Evolutionary conservation across 1,140 invertebrate species (phyloP), one percentile per base, ranked within the genome.

Genomic region (Nephila pilipes): DNA sequence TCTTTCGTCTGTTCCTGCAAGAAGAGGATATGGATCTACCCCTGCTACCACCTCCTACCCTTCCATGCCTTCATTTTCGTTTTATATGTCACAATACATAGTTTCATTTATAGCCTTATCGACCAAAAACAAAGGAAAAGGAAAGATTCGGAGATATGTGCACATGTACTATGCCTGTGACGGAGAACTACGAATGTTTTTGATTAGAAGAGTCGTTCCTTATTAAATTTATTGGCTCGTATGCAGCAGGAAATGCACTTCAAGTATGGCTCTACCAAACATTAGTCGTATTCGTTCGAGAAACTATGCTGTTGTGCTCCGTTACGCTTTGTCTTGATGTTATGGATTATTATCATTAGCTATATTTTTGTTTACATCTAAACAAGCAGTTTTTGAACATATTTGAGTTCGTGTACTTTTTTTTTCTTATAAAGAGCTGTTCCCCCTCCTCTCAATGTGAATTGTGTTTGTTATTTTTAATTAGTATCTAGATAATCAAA

Each of bases 61-160:
- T 63, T n/a, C 32, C 46, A 4, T 83, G 69, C 25, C 80, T 81
- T 80, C 79, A 38, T 80, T 80, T 38, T 54, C 38, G 80, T 83
- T 46, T 83, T 83, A 83, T 55, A 57, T 83, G 81, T 83, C 81
- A 83, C 81, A 83, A 83, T 83, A 83, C 81, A 29, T 57, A 57
- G 81, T 57, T 75, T 75, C 69, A 75, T 75, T 75, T 75, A 32
- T 83, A 57, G 81, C 32, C 81, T 83, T 83, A 83, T 83, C 81
- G 81, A 83, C 81, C 81, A 83, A 83, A 83, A 83, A 83, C 81
- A 83, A 83, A 55, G 81, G 81, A 75, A 18, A 29, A 75, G 16
- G 69, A 18, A 32, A 29, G 32, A 75, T 22, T 46, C 22, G 25
- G 63, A 75, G 69, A 12, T 65, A 58, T 10, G 25, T 32, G 69